These are phyloP conservation scores for Labia minor DNA, from an alignment of 2,888 invertebrate genomes.

Conservation along the genomic window DNA sequence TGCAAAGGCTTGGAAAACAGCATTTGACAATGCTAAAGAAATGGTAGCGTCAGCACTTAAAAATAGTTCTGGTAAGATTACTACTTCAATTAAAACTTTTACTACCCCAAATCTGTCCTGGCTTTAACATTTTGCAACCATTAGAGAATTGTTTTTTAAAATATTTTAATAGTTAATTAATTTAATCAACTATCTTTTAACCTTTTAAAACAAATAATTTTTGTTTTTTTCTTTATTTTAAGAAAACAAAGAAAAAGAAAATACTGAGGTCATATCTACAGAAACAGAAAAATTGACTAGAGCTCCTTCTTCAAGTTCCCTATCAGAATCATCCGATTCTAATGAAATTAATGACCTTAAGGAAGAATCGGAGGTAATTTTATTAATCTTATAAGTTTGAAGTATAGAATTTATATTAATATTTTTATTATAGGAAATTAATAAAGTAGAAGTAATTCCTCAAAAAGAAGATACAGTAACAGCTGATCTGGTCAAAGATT, in stretches of 20 bases:
- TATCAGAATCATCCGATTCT: background rate
- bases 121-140: too few species aligned
- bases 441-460: background rate
- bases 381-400: background rate
- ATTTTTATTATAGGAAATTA: background rate
- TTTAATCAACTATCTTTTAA: too few species aligned
- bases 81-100: too few species aligned
- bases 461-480: background rate
- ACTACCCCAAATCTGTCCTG: too few species aligned
- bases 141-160: too few species aligned
- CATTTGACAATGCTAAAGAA: background rate
- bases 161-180: background rate
- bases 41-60: background rate
- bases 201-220: background rate
- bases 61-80: background rate
- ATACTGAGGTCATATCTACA: background rate
- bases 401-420: background rate
- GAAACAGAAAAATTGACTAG: background rate
- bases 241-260: slow-evolving; percentile 13
- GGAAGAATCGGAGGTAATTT: background rate
- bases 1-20: background rate
- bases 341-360: background rate
- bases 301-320: background rate
- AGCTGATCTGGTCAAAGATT: background rate
- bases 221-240: background rate